phyloP scores from a whole-genome alignment of 2,113 vertebrate species.

The Leptobrachium ailaonicum region DNA sequence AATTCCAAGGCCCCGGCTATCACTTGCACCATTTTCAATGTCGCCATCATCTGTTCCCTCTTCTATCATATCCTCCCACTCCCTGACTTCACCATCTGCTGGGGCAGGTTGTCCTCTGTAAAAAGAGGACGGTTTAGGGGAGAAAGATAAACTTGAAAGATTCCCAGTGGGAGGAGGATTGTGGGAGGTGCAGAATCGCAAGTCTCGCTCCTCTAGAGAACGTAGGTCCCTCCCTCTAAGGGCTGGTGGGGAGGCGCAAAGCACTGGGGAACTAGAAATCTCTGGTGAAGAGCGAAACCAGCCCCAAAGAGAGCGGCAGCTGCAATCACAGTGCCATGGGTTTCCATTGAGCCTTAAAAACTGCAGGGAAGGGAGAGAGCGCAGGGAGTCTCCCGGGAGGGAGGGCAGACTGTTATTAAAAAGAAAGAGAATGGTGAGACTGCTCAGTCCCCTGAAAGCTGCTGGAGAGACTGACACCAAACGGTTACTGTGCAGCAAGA shows the following conservation, averaged over 20 bases:
- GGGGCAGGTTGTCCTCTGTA: conserved; percentile 67
- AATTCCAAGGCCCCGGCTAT: neutral
- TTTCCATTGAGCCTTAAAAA: conserved; percentile 93
- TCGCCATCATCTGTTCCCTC: conserved; percentile 10
- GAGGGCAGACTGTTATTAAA: conserved; percentile 92
- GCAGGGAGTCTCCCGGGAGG: conserved; percentile 84
- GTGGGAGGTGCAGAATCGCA: conserved; percentile 78
- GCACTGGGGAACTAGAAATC: conserved; percentile 86
- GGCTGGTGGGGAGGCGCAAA: conserved; percentile 77
- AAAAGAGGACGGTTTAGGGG: conserved; percentile 76
- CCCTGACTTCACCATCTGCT: neutral
- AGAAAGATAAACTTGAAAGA: conserved; percentile 65
- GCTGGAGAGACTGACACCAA: conserved; percentile 81
- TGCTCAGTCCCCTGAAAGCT: conserved; percentile 85
- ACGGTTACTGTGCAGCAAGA: conserved; percentile 90
- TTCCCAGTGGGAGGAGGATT: conserved; percentile 74
- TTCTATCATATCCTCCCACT: conserved; percentile 20
- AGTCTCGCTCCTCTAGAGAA: conserved; percentile 80
- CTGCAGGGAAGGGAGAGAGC: conserved; percentile 81
- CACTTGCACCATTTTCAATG: neutral
- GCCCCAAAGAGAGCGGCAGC: conserved; percentile 86
- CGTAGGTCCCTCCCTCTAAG: conserved; percentile 85
- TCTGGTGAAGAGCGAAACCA: conserved; percentile 85
- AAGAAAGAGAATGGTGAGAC: conserved; percentile 93
- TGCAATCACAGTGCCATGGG: conserved; percentile 95